Evolutionary conservation across 2,888 invertebrate species (phyloP).

Genomic region (Autographa gamma): DNA sequence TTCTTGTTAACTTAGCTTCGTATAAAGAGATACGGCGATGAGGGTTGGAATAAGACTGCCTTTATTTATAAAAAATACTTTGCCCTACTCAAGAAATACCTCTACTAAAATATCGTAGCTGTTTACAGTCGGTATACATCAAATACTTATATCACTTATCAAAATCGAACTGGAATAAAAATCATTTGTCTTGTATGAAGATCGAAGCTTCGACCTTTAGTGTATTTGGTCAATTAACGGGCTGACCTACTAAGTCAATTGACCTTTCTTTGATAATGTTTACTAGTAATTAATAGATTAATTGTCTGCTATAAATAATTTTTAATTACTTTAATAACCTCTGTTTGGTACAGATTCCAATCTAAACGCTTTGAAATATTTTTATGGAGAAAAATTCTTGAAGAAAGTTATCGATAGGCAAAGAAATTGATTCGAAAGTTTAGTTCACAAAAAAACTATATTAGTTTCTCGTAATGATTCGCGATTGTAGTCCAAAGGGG

Average conservation of each 20-base stretch:
- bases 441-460: conserved; percentile 43
- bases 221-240: background rate
- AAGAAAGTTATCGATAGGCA: conserved; percentile 33
- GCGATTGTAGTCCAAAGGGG: conserved; percentile 33
- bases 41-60: background rate
- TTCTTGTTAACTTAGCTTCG: background rate
- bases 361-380: background rate
- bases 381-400: conserved; percentile 3
- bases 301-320: background rate
- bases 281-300: background rate
- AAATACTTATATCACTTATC: background rate
- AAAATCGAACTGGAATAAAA: background rate
- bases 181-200: background rate
- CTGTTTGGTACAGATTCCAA: no score
- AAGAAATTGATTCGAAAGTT: conserved; percentile 48
- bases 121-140: no score
- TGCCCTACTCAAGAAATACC: background rate
- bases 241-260: background rate
- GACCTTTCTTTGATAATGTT: background rate
- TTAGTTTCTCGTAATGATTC: conserved; percentile 52
- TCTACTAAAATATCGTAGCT: no score
- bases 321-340: background rate
- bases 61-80: background rate
- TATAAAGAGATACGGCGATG: conserved; percentile 1
- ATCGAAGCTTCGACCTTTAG: background rate